Evolutionary conservation across 2,888 invertebrate species (phyloP).

Genomic region (Ischnus inquisitorius): DNA sequence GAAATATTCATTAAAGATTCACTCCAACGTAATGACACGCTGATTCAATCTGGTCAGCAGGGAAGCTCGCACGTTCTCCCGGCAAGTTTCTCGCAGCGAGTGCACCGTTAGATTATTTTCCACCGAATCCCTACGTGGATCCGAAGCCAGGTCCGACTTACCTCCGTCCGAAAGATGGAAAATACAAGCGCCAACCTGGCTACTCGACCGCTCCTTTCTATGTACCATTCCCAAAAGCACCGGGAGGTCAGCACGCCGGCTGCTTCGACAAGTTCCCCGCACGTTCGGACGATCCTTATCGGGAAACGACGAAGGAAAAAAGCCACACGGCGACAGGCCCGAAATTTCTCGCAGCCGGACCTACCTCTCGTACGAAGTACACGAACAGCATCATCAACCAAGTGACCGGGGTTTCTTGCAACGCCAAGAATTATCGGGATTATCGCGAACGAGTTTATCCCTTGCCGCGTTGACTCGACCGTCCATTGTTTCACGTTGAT

Average conservation of each 20-base stretch:
- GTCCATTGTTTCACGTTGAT: neutral
- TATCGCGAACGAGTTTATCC: slow-evolving; percentile 78
- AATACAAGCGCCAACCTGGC: slow-evolving; percentile 48
- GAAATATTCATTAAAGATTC: slow-evolving; percentile 25
- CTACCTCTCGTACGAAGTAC: slow-evolving; percentile 76
- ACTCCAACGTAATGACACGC: neutral
- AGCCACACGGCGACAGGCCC: slow-evolving; percentile 15
- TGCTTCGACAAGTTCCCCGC: slow-evolving; percentile 84
- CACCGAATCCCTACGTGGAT: slow-evolving; percentile 81
- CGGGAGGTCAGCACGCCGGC: slow-evolving; percentile 84
- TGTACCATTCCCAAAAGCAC: slow-evolving; percentile 80
- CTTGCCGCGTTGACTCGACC: slow-evolving; percentile 44
- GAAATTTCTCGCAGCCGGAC: slow-evolving; percentile 74
- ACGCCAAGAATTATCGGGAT: slow-evolving; percentile 76
- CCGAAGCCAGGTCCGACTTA: slow-evolving; percentile 74
- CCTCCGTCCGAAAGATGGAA: slow-evolving; percentile 67
- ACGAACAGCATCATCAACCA: slow-evolving; percentile 78
- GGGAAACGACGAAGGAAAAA: slow-evolving; percentile 33
- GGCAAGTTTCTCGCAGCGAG: slow-evolving; percentile 72
- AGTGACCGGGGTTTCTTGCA: slow-evolving; percentile 79
- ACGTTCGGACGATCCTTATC: slow-evolving; percentile 76
- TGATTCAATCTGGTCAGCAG: slow-evolving; percentile 20
- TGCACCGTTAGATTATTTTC: slow-evolving; percentile 78
- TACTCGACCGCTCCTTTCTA: slow-evolving; percentile 70
- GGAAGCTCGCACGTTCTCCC: slow-evolving; percentile 31